Base-by-base conservation (phyloP, 2,113 vertebrate species). In the Pitta sordida region DNA sequence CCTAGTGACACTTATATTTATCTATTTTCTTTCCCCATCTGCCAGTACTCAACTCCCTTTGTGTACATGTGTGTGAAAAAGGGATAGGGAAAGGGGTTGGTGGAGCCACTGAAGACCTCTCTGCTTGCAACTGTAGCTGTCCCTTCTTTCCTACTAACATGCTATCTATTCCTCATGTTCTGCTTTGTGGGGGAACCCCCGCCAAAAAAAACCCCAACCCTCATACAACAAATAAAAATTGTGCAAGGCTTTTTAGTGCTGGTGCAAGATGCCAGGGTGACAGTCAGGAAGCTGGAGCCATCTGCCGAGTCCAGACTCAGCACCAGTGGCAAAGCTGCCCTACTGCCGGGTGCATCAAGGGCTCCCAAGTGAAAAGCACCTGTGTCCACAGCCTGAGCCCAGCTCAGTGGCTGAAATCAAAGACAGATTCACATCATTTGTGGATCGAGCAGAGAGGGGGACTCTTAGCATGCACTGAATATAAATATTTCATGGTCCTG, bases 1-100 rank as follows among this genome's bases (percentile, higher is more conserved):
- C 69, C 73, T 89, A 51, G 77, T 94, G 91, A 93, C 77, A 79
- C 62, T 87, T 96, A 65, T 86, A 88, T 93, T 95, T 86, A 85
- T 82, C 82, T 88, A 4, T 83, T 93, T 93, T 86, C 83, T 93
- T 92, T 90, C 22, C n/a, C 41, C 60, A 83, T 67, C 64, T 81
- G 73, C 73, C 71, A 86, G 36, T 69, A 41, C 56, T 81, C 64
- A 59, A 13, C 39, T 74, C 21, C 43, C 43, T 80, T 53, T 68
- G 7, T 77, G 17, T 70, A 34, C 24, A 11, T 44, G 37, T 23
- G 32, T 37, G 32, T 63, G 70, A 44, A 78, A 70, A 20, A 83
- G 34, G 18, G 32, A 85, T 41, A 13, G 8, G 34, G 10, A 92
- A 81, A 92, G 21, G 4, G 9, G 18, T 19, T 52, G 13, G 30